Conservation (phyloP, 2,888 invertebrate species). For the Odontothrips loti region DNA sequence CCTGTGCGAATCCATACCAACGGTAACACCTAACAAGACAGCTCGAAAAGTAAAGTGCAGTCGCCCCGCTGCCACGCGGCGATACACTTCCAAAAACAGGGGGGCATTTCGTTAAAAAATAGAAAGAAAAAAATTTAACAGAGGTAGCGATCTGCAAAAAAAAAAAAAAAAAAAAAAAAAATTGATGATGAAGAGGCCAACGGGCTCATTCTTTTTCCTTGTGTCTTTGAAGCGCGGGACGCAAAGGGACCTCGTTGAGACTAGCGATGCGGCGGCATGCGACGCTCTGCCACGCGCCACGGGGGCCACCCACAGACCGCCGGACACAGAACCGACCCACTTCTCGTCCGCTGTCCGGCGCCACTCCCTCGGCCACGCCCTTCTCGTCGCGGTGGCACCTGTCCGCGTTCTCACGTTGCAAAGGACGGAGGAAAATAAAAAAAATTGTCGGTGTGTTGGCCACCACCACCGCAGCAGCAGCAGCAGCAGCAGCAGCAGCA, state of each 20-base stretch:
- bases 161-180: no score
- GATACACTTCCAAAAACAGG: background rate
- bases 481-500: no score
- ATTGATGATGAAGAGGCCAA: no score
- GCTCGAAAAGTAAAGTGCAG: background rate
- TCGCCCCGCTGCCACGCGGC: background rate
- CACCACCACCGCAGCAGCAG: no score
- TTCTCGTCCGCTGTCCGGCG: background rate
- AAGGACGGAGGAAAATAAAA: background rate
- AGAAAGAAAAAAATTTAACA: no score
- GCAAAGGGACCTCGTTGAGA: no score
- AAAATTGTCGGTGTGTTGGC: background rate
- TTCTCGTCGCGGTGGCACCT: no score
- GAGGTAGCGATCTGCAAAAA: no score
- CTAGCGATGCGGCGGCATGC: background rate
- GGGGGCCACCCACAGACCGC: background rate
- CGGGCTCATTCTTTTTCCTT: no score
- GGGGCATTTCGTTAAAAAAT: background rate
- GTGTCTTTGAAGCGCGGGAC: no score
- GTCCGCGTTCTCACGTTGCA: background rate
- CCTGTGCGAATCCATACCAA: no score
- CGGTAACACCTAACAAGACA: slow-evolving; percentile 12
- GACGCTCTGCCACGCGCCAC: background rate
- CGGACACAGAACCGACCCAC: background rate
- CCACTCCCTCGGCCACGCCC: background rate